Evolutionary conservation across 2,888 invertebrate genomes (phyloP), one percentile per base, ranked within the genome.

Genomic region (Lithophane ornitopus): DNA sequence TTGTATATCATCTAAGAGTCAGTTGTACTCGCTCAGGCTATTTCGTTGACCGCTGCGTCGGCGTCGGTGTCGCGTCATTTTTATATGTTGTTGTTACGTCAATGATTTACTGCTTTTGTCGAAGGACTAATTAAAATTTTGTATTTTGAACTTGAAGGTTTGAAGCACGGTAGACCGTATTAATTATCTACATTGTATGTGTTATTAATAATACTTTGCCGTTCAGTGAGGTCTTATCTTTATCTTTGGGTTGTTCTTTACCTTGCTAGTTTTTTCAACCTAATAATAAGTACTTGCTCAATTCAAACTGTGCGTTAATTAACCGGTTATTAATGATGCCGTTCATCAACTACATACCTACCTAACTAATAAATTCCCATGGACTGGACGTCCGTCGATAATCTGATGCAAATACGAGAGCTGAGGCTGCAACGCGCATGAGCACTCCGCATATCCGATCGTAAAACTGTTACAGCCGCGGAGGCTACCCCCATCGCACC

Each of bases 401-500:
- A 94, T 93, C 92, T 92, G 93, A 95, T 96, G 95, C 96, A 96
- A 95, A 96, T 95, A 94, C 91, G 89, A 92, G 91, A 90, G 92
- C 88, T 88, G 89, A 89, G 87, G 87, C 86, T 94, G 94, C 95
- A 95, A 28, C 90, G 94, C 96, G 96, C 96, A 95, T 95, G 96
- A 94, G 95, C 95, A 93, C 91, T 91, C 90, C 91, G 93, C 90
- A 93, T 94, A 94, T 94, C 94, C 94, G 94, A 93, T 95, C 96
- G 95, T 96, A 96, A 96, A 96, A 95, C 93, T 92, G 95, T 95
- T 93, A 95, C 94, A 93, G 90, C 94, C 92, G 67, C 88, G 88
- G 85, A 87, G 88, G 90, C 89, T 87, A 90, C 90, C 90, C 90
- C 87, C 78, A 75, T 87, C 82, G 68, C 78, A 84, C 86, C 80